Evolutionary conservation across 35 echinoderm and acorn worm species (phyloP).

Genomic region (Heliocidaris tuberculata): DNA sequence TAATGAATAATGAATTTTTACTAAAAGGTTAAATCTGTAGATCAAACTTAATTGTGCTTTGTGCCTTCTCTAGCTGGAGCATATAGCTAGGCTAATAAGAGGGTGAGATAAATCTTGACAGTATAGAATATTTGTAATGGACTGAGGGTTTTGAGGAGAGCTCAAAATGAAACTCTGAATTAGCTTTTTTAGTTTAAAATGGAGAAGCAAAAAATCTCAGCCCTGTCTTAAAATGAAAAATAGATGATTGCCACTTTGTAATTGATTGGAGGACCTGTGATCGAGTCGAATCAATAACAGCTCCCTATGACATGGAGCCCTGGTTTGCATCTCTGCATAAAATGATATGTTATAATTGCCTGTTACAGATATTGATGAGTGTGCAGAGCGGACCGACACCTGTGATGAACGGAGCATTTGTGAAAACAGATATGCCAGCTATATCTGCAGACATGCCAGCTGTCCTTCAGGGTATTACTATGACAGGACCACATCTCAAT

Average conservation of each 20-base stretch:
- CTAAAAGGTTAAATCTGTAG: background rate
- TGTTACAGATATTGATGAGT: conserved; percentile 65
- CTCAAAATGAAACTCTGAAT: background rate
- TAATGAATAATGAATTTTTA: background rate
- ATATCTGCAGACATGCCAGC: background rate
- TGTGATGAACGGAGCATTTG: conserved; percentile 38
- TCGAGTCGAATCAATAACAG: background rate
- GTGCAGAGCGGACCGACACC: background rate
- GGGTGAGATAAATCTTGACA: background rate
- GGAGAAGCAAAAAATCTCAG: no score
- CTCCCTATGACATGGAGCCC: background rate
- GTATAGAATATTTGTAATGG: no score
- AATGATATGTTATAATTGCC: background rate
- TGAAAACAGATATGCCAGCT: conserved; percentile 41
- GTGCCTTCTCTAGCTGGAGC: background rate
- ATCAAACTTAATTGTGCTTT: background rate
- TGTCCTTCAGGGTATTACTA: conserved; percentile 47
- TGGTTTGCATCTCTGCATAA: background rate
- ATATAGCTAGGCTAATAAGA: background rate
- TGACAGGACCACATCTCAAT: background rate
- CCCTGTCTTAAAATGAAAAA: no score
- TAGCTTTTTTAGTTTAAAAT: background rate
- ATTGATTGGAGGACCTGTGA: background rate
- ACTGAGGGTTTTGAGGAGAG: no score
- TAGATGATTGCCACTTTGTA: background rate